Evolutionary conservation across 2,888 invertebrate genomes (phyloP), one percentile per base, ranked within the genome.

Genomic region (Cheilosia grossa): DNA sequence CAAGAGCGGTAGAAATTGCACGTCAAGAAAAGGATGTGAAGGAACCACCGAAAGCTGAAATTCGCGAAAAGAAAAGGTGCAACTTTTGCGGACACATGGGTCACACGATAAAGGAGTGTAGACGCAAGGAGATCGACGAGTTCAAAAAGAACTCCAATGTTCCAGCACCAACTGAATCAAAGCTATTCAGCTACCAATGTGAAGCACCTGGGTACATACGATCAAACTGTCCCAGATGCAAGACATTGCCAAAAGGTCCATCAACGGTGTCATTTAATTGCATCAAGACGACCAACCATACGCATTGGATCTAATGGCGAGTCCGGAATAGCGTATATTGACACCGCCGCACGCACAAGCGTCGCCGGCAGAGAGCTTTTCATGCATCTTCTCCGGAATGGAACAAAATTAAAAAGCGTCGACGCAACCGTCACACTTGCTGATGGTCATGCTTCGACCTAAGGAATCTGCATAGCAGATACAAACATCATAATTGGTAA

Each of bases 341-440:
- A 56, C 5, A 69, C 67, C 4, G 56, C 69, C 10, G 58, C 58
- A 58, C 15, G 67, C 6, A 67, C 67, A 19, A 66, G 56, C 49
- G 66, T 74, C 27, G 63, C 24, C 5, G 74, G 74, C 27, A 74
- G 64, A n/a, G n/a, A n/a, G n/a, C n/a, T 77, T 2, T 66, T 49
- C 7, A 10, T 59, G 21, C 51, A 66, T 15, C 54, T 66, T 3
- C 59, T 70, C 13, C 33, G 47, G 5, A 73, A 73, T 42, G 53
- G 61, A 24, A 73, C 63, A 0, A 53, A 49, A 13, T 73, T 72
- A 19, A 6, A 13, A 6, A 51, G 27, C 13, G 49, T 53, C 3
- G 30, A 61, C 21, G 72, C 61, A 13, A 49, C 30, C 4, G 72
- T 61, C 0, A 72, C 61, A 24, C 44, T 72, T 17, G 59, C 72